Evolutionary conservation across 2,888 invertebrate genomes (phyloP).

Genomic region (Clunio marinus): DNA sequence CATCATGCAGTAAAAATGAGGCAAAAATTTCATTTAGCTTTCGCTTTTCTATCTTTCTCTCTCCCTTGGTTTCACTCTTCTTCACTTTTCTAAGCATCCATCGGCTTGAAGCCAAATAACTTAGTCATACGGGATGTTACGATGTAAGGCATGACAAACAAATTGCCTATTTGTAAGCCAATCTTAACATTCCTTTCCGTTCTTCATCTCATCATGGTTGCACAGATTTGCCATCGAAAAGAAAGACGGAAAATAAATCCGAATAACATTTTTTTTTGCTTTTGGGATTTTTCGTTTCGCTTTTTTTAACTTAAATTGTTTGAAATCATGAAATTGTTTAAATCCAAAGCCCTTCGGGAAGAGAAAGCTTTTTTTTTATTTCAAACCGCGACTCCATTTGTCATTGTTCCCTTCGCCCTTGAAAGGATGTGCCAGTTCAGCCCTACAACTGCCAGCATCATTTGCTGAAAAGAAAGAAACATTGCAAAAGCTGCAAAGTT

Average conservation of each 20-base stretch:
- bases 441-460: too few relatives aligned
- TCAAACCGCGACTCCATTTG: neutral
- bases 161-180: slow-evolving; percentile 21
- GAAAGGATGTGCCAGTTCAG: neutral
- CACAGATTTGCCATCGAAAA: neutral
- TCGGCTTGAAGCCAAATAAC: neutral
- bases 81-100: neutral
- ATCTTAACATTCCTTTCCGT: neutral
- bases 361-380: neutral
- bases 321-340: too few relatives aligned
- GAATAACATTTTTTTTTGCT: neutral
- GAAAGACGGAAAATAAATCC: neutral
- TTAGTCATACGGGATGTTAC: slow-evolving; percentile 7
- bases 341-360: too few relatives aligned
- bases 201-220: neutral
- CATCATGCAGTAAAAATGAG: slow-evolving; percentile 20
- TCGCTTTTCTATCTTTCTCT: neutral
- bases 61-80: neutral
- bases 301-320: too few relatives aligned
- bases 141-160: slow-evolving; percentile 8
- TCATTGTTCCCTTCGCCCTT: neutral
- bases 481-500: neutral
- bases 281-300: too few relatives aligned
- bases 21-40: slow-evolving; percentile 12
- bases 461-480: too few relatives aligned